A percentile compares a stretch with the other conserved stretches of the same genome.
Evolutionary conservation across 2,888 invertebrate genomes (phyloP).

Genomic region (Baccha elongata): DNA sequence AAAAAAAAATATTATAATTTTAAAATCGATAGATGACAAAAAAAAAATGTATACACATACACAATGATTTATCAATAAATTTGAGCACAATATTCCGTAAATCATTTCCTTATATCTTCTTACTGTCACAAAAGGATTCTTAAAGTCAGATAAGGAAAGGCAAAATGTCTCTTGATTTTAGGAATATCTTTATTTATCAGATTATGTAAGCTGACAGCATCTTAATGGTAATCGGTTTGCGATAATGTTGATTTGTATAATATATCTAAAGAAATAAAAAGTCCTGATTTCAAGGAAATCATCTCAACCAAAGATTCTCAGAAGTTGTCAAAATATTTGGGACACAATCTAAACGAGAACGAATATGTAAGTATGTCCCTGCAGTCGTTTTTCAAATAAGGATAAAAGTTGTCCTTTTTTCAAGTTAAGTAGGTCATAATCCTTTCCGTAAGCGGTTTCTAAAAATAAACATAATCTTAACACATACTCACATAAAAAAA

Average conservation of each 20-base stretch:
- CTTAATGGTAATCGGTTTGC: constrained; percentile 7
- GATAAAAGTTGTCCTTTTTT: constrained; percentile 5
- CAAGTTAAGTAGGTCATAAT: background rate
- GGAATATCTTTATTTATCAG: background rate
- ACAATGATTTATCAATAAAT: background rate
- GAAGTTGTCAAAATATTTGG: constrained; percentile 19
- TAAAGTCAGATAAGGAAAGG: background rate
- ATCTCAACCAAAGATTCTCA: too few relatives aligned
- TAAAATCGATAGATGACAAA: background rate
- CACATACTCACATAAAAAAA: background rate
- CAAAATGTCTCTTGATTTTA: constrained; percentile 7
- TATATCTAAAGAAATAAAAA: constrained; percentile 1
- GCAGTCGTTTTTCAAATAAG: background rate
- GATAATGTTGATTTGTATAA: constrained; percentile 4
- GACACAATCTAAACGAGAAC: constrained; percentile 10
- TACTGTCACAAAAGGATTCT: constrained; percentile 14
- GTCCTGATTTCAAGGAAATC: background rate
- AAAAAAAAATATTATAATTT: background rate
- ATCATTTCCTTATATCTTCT: background rate
- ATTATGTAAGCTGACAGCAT: constrained; percentile 17
- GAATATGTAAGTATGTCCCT: background rate
- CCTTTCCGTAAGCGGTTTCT: constrained; percentile 26
- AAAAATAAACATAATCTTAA: background rate
- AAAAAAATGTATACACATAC: background rate
- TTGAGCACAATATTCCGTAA: background rate